Base-by-base conservation (phyloP, 2,797 vertebrate species). In the Limnodromus scolopaceus region DNA sequence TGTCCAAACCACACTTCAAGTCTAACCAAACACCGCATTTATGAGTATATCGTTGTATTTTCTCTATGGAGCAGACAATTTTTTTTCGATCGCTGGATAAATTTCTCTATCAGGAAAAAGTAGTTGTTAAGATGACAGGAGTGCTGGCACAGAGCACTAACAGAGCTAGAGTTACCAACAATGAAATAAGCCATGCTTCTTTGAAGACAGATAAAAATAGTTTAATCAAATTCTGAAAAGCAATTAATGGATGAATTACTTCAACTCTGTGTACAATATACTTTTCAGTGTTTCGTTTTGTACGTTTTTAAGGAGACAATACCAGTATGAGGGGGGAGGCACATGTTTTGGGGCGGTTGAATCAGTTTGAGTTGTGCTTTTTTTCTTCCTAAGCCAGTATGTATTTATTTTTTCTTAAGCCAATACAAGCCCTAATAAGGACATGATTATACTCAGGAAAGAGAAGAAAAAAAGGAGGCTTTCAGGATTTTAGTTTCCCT, bases 341-440 rank as follows among this genome's bases (percentile, higher is more conserved):
- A 57, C 7, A 11, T 22, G 30, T 57, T 74, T 38, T 53, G 32
- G 2, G 17, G 13, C 13, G 12, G 16, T 17, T 78, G 34, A 57
- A 53, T 70, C 19, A 17, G 8, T 55, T 49, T 61, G 7, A 6
- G 14, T 9, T 4, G 2, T 13, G 11, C 0, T 1, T 5, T 45
- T 79, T 71, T 23, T 12, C 9, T 30, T 61, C 51, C 65, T 66
- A 66, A 48, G 38, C 3, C 27, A 38, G 3, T 16, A 65, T 1
- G 0, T 11, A 8, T 66, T 45, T 60, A 13, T 24, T 60, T 77
- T 45, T 41, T 34, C 15, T 23, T 20, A 64, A 85, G 8, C 20
- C n/a, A 54, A 27, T 55, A 23, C 3, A 49, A 84, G 11, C 11
- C n/a, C 10, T 75, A 68, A 39, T 22, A 41, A 58, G 4, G 10